Conservation (phyloP, 1,140 invertebrate genomes). For the Penaeus japonicus region DNA sequence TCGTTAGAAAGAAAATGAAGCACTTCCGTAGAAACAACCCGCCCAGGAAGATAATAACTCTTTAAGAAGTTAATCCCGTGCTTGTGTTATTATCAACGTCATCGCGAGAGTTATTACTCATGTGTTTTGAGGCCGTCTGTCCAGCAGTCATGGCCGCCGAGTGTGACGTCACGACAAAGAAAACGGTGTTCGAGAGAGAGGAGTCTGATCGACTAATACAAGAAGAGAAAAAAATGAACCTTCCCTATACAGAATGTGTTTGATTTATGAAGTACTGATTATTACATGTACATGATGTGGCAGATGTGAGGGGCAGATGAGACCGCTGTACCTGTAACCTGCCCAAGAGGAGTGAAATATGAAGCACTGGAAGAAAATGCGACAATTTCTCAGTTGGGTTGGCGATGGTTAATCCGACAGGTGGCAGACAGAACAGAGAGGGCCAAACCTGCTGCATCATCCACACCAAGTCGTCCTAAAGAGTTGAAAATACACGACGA, state of each 20-base stretch:
- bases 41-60: too few relatives aligned
- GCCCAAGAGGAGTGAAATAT: slow-evolving; percentile 38
- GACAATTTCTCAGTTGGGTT: slow-evolving; percentile 53
- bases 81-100: too few relatives aligned
- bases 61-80: too few relatives aligned
- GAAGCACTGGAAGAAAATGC: slow-evolving; percentile 54
- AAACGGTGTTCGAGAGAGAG: too few relatives aligned
- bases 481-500: slow-evolving; percentile 31
- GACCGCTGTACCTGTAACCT: neutral
- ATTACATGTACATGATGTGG: neutral
- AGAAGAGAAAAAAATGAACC: neutral
- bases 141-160: too few relatives aligned
- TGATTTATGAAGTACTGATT: neutral
- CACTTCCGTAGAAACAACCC: too few relatives aligned
- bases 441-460: slow-evolving; percentile 45
- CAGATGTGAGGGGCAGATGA: neutral
- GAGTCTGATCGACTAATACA: neutral
- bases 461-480: slow-evolving; percentile 19
- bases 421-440: slow-evolving; percentile 53
- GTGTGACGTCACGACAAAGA: too few relatives aligned
- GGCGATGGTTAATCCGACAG: slow-evolving; percentile 49
- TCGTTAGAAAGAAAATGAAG: too few relatives aligned
- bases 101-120: too few relatives aligned
- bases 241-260: neutral
- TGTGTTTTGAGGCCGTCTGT: too few relatives aligned